Evolutionary conservation across 2,113 vertebrate genomes (phyloP), one percentile per base, ranked within the genome.

Genomic region (Ramphastos sulfuratus): DNA sequence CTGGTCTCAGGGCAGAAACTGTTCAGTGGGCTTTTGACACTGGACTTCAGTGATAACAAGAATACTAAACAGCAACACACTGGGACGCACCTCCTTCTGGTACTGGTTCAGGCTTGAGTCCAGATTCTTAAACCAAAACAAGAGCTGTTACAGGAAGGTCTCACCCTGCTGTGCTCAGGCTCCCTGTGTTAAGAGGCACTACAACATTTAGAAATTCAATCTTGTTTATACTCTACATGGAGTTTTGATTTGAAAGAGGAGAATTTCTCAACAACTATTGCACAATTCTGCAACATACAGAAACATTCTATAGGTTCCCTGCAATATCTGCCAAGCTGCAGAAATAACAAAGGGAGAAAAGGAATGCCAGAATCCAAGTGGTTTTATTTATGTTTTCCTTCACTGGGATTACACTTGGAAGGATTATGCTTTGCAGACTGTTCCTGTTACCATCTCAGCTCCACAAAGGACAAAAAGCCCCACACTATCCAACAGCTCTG

Each of bases 371-470:
- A 93, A 89, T 60, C 82, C 85, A 91, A 94, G 54, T 87, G 82
- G 85, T 87, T 94, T 92, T 94, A 92, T 94, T 93, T 95, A 94
- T 72, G 65, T 85, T 95, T 92, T 96, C 89, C 77, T 92, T 91
- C 91, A 85, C 73, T 95, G 87, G 90, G 90, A 90, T 96, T 96
- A 91, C 85, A 89, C 82, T 93, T 93, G 85, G 91, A 96, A 94
- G 72, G 75, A 82, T 94, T 89, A 92, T 54, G 48, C 55, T 94
- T 91, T 74, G 71, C 78, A 85, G 67, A 33, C 63, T 64, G 89
- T 82, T 92, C 89, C 48, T 89, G 89, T 69, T 95, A 89, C 93
- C 86, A 82, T 88, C 35, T 93, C 63, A 64, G 58, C 58, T 88
- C 69, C 50, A 91, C 33, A 61, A 75, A 95, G 76, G 85, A 93